Evolutionary conservation across 2,888 invertebrate species (phyloP).

Genomic region (Drosophila paranaensis): DNA sequence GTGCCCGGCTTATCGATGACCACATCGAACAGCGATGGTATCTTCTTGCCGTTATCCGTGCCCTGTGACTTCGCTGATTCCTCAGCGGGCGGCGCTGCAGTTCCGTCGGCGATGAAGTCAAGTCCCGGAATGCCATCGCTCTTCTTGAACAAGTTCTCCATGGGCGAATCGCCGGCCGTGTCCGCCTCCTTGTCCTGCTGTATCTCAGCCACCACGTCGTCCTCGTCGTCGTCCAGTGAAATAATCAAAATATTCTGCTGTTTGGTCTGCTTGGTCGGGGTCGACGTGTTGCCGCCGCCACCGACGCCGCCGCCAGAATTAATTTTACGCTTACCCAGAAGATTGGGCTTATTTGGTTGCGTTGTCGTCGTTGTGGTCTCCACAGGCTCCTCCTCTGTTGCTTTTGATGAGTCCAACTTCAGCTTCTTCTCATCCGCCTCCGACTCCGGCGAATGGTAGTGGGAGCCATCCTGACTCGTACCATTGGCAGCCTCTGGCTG

Average conservation of each 20-base stretch:
- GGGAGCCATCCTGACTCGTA: not conserved
- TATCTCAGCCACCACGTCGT: constrained; percentile 38
- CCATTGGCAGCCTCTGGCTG: not conserved
- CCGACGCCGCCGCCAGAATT: constrained; percentile 24
- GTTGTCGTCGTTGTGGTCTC: not conserved
- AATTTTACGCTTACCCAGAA: constrained; percentile 65
- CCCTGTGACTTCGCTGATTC: not conserved
- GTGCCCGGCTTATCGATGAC: constrained; percentile 68
- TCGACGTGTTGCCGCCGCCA: not conserved
- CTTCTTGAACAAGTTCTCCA: constrained; percentile 80
- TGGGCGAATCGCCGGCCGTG: constrained; percentile 29
- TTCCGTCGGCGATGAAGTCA: constrained; percentile 87
- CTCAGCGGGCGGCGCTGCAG: not conserved
- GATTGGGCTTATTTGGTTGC: not conserved
- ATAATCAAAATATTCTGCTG: constrained; percentile 62
- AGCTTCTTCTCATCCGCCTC: not conserved
- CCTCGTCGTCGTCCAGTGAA: constrained; percentile 70
- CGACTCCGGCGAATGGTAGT: not conserved
- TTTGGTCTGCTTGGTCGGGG: constrained; percentile 52
- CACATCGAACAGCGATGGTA: constrained; percentile 81
- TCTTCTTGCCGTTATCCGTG: constrained; percentile 54
- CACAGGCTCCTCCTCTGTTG: not conserved
- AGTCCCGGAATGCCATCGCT: constrained; percentile 89
- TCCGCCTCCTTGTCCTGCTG: not conserved
- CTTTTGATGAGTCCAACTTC: not conserved